Conservation (phyloP, 1,140 invertebrate species). For the Megathymus violae region DNA sequence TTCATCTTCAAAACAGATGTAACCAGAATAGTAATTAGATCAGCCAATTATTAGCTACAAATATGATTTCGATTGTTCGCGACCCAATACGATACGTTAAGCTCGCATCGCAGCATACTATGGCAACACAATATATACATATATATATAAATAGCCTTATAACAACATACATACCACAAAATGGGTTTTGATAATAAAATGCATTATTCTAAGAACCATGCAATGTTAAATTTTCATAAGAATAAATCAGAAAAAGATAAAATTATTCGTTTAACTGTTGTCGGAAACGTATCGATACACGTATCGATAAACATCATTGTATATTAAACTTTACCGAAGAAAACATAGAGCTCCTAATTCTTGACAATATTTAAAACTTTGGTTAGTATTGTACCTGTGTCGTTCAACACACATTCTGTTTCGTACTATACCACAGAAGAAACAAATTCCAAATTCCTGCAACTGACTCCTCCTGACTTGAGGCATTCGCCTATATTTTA, state of each 20-base stretch:
- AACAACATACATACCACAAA: too few relatives aligned
- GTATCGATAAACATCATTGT: background rate
- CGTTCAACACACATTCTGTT: background rate
- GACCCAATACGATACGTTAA: too few relatives aligned
- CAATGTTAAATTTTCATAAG: conserved; percentile 18
- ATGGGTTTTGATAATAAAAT: too few relatives aligned
- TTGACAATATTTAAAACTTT: background rate
- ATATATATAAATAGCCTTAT: too few relatives aligned
- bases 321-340: background rate
- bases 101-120: too few relatives aligned
- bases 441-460: conserved; percentile 11
- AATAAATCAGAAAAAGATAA: conserved; percentile 23
- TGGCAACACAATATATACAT: too few relatives aligned
- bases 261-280: conserved; percentile 19
- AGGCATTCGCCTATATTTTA: background rate
- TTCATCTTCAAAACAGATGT: too few relatives aligned
- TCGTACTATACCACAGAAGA: background rate
- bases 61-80: too few relatives aligned
- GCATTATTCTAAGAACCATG: too few relatives aligned
- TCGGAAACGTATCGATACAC: conserved; percentile 6
- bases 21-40: too few relatives aligned
- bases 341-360: background rate
- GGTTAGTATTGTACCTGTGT: background rate
- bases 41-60: too few relatives aligned
- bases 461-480: background rate